These are phyloP conservation scores for Spilarctia lutea DNA, from an alignment of 2,888 invertebrate species.

Conservation along the genomic window DNA sequence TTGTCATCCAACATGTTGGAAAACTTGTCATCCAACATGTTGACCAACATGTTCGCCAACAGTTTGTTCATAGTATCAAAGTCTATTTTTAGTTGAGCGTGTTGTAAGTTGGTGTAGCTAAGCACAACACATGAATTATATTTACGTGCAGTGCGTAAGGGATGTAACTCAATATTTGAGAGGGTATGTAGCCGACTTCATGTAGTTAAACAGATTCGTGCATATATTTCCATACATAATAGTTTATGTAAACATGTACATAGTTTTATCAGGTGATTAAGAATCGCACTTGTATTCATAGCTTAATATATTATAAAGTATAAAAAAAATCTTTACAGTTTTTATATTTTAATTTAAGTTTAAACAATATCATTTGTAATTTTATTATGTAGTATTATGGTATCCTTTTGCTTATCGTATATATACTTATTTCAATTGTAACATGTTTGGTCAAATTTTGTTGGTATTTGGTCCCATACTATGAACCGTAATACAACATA, in stretches of 20 bases:
- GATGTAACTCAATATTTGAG: constrained; percentile 81
- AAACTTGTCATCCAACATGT: neutral
- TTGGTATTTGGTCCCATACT: neutral
- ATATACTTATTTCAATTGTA: neutral
- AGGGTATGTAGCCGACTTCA: constrained; percentile 38
- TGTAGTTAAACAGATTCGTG: constrained; percentile 35
- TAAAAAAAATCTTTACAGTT: neutral
- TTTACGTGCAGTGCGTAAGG: constrained; percentile 55
- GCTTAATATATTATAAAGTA: constrained; percentile 2
- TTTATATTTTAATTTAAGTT: neutral
- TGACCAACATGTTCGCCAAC: neutral
- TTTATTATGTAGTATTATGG: too few species aligned
- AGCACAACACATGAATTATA: constrained; percentile 25
- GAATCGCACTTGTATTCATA: constrained; percentile 5
- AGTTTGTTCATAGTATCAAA: neutral
- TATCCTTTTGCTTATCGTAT: neutral
- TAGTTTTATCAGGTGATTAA: constrained; percentile 20
- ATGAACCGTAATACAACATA: neutral
- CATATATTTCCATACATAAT: constrained; percentile 59
- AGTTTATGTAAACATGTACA: constrained; percentile 32
- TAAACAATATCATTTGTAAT: neutral
- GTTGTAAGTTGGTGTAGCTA: constrained; percentile 25
- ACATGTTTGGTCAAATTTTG: neutral
- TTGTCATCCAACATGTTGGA: neutral
- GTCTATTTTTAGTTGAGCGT: neutral